Conservation (phyloP, 2,888 invertebrate species). For the Pristionchus japonicus region DNA sequence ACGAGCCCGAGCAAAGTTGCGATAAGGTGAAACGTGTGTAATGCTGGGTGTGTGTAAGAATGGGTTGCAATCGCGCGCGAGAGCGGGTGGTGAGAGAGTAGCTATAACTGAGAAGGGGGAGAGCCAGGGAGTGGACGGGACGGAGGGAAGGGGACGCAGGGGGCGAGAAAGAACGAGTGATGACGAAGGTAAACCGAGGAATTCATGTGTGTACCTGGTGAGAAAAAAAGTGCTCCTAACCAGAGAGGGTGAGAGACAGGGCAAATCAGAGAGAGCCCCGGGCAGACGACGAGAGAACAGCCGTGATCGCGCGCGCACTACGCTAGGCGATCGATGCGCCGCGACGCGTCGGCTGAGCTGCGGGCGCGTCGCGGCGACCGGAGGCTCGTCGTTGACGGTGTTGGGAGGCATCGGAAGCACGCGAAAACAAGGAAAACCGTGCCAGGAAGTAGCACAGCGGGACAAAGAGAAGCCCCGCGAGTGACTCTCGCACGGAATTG, state of each 20-base stretch:
- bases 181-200: slow-evolving; percentile 32
- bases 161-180: slow-evolving; percentile 31
- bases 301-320: slow-evolving; percentile 36
- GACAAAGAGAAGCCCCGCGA: background rate
- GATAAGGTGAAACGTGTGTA: background rate
- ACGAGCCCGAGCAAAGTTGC: background rate
- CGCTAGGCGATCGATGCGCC: slow-evolving; percentile 13
- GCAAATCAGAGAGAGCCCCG: slow-evolving; percentile 3
- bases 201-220: slow-evolving; percentile 14
- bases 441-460: background rate
- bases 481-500: background rate
- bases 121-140: background rate
- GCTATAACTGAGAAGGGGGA: background rate
- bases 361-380: background rate
- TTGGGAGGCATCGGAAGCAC: background rate
- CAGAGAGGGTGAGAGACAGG: background rate
- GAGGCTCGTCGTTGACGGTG: background rate
- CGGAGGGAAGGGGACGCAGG: background rate
- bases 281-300: slow-evolving; percentile 16
- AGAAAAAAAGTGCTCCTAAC: slow-evolving; percentile 20
- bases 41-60: slow-evolving; percentile 24
- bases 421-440: background rate
- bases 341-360: slow-evolving; percentile 1
- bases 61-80: slow-evolving; percentile 19
- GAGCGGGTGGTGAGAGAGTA: background rate